A percentile compares a stretch with the other conserved stretches of the same genome.
phyloP scores from a whole-genome alignment of 1,140 invertebrate genomes.

The Meloidogyne hapla region DNA sequence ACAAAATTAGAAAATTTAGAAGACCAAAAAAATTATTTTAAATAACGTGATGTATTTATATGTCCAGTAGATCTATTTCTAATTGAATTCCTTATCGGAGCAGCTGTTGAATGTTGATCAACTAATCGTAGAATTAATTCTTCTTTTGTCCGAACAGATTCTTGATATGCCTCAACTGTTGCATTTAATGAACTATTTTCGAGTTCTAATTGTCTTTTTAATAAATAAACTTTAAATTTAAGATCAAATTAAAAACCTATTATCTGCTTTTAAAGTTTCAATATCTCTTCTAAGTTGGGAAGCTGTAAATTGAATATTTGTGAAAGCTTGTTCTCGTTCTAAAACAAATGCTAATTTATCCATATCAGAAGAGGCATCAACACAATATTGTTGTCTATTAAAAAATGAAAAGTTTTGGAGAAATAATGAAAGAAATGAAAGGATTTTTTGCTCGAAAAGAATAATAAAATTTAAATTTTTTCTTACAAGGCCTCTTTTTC shows the following conservation, averaged over 20 bases:
- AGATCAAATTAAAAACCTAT: conserved; percentile 21
- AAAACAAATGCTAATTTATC: conserved; percentile 46
- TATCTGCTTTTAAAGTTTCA: conserved; percentile 31
- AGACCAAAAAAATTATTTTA: neutral
- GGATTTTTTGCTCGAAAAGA: too few relatives aligned
- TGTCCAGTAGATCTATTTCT: neutral
- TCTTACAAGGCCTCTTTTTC: conserved; percentile 42
- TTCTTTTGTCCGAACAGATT: conserved; percentile 44
- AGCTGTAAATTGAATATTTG: conserved; percentile 37
- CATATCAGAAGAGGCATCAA: conserved; percentile 28
- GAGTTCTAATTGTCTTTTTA: conserved; percentile 28
- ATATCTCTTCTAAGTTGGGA: conserved; percentile 39
- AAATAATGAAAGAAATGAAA: too few relatives aligned
- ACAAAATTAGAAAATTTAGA: neutral
- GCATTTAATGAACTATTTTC: conserved; percentile 39
- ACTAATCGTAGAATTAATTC: conserved; percentile 44
- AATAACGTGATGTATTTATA: neutral
- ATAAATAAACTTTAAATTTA: conserved; percentile 20
- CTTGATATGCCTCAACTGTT: conserved; percentile 30
- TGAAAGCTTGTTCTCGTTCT: conserved; percentile 42
- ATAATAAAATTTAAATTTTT: conserved; percentile 21
- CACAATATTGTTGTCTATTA: conserved; percentile 27
- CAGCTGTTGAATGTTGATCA: conserved; percentile 9
- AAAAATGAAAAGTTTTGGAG: too few relatives aligned
- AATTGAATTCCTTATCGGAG: neutral